Evolutionary conservation across 2,797 vertebrate species (phyloP).

Genomic region (Parauchenoglanis ngamensis): DNA sequence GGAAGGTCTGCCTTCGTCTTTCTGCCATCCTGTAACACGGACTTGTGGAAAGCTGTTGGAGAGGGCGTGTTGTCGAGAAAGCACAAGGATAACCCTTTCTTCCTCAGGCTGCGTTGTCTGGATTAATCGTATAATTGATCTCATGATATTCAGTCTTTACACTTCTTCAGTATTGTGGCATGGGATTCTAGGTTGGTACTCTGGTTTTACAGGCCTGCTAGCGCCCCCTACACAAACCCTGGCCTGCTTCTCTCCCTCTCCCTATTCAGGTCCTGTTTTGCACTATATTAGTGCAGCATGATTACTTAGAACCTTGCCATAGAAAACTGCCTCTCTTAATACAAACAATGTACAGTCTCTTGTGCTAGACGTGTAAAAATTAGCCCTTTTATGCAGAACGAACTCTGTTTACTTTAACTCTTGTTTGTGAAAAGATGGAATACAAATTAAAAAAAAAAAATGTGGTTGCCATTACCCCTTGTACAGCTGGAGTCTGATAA

Average conservation of each 20-base stretch:
- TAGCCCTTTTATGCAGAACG: slow-evolving; percentile 67
- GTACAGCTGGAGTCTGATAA: slow-evolving; percentile 69
- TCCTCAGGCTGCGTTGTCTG: slow-evolving; percentile 23
- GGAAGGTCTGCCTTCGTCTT: slow-evolving; percentile 70
- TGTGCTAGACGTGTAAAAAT: slow-evolving; percentile 72
- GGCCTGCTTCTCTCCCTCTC: slow-evolving; percentile 71
- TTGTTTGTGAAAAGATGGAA: slow-evolving; percentile 72
- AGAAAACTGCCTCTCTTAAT: slow-evolving; percentile 89
- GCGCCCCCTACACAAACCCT: slow-evolving; percentile 45
- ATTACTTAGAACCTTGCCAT: slow-evolving; percentile 87
- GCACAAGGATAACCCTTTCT: slow-evolving; percentile 59
- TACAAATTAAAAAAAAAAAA: slow-evolving; percentile 50
- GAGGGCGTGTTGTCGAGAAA: slow-evolving; percentile 53
- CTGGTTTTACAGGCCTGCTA: slow-evolving; percentile 53
- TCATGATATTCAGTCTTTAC: slow-evolving; percentile 16
- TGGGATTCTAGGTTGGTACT: slow-evolving; percentile 30
- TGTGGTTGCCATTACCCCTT: slow-evolving; percentile 66
- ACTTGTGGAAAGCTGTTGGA: slow-evolving; percentile 46
- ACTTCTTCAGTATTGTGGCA: background rate
- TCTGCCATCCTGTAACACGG: slow-evolving; percentile 60
- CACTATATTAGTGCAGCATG: slow-evolving; percentile 99
- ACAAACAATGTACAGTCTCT: slow-evolving; percentile 77
- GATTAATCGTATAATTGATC: slow-evolving; percentile 14
- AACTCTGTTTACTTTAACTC: slow-evolving; percentile 71
- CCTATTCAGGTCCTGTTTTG: slow-evolving; percentile 88